Percentiles rank a stretch among this genome's conserved stretches.
phyloP scores from a whole-genome alignment of 2,888 invertebrate species.

The Willowsia nigromaculata region DNA sequence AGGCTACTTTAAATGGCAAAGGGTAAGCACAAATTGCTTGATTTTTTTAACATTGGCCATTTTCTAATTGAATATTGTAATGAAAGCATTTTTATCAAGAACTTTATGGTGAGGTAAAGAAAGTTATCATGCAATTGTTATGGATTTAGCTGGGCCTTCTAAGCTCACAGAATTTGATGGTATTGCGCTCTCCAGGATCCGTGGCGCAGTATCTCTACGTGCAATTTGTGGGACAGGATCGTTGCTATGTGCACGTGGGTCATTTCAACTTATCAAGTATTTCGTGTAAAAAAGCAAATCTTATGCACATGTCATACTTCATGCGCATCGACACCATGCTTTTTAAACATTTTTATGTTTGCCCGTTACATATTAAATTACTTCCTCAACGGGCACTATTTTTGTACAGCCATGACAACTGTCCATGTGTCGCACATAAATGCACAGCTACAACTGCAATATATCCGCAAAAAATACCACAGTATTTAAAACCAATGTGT shows the following conservation, averaged over 20 bases:
- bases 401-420: not conserved
- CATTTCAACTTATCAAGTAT: not conserved
- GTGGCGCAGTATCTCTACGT: slow-evolving; percentile 53
- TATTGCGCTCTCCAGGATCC: slow-evolving; percentile 62
- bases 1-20: slow-evolving; percentile 90
- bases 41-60: too few species aligned
- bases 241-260: slow-evolving; percentile 77
- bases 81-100: not conserved
- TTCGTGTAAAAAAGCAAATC: not conserved
- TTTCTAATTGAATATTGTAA: not conserved
- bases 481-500: not conserved
- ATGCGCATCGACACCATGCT: not conserved
- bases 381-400: not conserved
- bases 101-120: not conserved
- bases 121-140: not conserved
- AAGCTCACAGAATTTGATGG: slow-evolving; percentile 72
- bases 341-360: not conserved
- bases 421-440: too few species aligned
- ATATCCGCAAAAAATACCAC: not conserved
- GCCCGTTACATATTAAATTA: not conserved
- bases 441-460: not conserved
- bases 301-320: not conserved
- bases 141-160: slow-evolving; percentile 52
- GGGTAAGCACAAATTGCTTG: slow-evolving; percentile 81
- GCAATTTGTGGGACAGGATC: slow-evolving; percentile 73